Evolutionary conservation across 2,888 invertebrate genomes (phyloP).

Genomic region (Globia sparganii): DNA sequence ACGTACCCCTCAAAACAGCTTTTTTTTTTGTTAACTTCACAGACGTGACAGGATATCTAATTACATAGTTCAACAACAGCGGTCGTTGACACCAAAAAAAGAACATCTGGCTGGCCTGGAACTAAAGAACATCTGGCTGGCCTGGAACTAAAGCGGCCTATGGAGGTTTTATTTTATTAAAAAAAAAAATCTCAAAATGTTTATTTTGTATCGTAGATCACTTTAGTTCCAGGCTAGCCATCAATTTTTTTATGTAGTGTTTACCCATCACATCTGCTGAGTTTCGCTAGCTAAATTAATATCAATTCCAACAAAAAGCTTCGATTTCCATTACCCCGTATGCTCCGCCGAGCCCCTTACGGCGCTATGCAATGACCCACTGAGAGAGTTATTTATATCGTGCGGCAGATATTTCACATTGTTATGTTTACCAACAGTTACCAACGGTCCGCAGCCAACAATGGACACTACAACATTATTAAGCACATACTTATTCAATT

Average conservation of each 20-base stretch:
- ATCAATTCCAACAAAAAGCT: conserved; percentile 18
- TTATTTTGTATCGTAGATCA: no score
- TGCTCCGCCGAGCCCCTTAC: conserved; percentile 47
- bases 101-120: no score
- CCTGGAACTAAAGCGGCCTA: no score
- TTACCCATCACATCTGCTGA: background rate
- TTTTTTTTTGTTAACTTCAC: no score
- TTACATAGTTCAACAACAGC: background rate
- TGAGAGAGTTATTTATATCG: conserved; percentile 72
- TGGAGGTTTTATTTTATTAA: no score
- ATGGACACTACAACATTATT: conserved; percentile 67
- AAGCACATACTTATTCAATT: conserved; percentile 64
- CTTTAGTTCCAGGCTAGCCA: no score
- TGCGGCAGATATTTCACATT: conserved; percentile 71
- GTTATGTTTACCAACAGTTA: conserved; percentile 63
- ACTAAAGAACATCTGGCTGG: no score
- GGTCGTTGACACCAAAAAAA: background rate
- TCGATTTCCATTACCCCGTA: conserved; percentile 16
- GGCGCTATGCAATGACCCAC: conserved; percentile 76
- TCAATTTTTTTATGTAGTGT: background rate
- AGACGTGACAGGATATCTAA: no score
- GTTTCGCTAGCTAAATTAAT: background rate
- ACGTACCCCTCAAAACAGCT: no score
- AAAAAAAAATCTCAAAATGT: no score
- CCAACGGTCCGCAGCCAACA: conserved; percentile 51